Percentiles rank a stretch among this genome's conserved stretches.
These are phyloP conservation scores for Balanococcus diminutus DNA, from an alignment of 2,888 invertebrate species.

Conservation along the genomic window DNA sequence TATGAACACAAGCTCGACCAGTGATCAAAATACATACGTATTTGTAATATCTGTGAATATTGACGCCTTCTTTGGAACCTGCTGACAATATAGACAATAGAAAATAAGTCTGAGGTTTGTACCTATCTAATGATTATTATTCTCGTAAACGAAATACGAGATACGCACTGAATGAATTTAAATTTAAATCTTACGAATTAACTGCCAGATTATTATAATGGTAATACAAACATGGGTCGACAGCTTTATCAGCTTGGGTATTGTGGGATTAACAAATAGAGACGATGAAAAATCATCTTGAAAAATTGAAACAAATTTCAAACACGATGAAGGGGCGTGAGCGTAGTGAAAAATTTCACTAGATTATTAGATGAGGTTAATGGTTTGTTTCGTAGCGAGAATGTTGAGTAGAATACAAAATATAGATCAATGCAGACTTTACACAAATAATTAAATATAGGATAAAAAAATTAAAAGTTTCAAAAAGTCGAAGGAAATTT, in stretches of 20 bases:
- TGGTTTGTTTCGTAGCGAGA: too few species aligned
- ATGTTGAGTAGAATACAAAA: too few species aligned
- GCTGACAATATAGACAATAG: constrained; percentile 20
- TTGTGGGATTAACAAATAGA: not conserved
- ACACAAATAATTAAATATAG: too few species aligned
- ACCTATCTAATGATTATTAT: not conserved
- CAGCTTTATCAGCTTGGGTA: not conserved
- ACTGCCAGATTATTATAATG: not conserved
- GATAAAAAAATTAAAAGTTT: too few species aligned
- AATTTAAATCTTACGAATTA: not conserved
- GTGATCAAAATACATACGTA: constrained; percentile 1
- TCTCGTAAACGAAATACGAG: not conserved
- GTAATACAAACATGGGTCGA: not conserved
- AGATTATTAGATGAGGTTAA: not conserved
- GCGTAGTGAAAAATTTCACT: not conserved
- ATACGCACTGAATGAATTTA: not conserved
- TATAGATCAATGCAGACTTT: too few species aligned
- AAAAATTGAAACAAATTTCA: not conserved
- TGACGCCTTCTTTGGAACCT: constrained; percentile 33
- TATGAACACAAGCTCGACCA: not conserved
- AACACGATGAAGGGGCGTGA: not conserved
- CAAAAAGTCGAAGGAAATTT: too few species aligned
- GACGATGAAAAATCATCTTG: not conserved
- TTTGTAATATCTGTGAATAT: not conserved
- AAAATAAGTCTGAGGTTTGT: not conserved